Conservation (phyloP, 2,888 invertebrate genomes). For the Furcula furcula region DNA sequence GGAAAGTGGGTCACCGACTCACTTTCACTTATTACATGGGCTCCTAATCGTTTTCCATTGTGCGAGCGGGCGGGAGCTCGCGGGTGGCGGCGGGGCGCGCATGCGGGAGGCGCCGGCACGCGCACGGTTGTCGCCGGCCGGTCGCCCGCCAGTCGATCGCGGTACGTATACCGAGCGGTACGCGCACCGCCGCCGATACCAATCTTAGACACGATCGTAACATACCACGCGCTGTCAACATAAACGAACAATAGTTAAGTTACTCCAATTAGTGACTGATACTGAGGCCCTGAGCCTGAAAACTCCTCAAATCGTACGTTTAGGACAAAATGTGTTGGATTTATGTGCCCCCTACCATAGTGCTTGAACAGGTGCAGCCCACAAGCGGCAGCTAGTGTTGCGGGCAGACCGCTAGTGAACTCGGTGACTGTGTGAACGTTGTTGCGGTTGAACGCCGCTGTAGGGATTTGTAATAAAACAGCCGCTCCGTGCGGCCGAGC, state of each 20-base stretch:
- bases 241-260: conserved; percentile 40
- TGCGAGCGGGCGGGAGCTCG: conserved; percentile 81
- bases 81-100: conserved; percentile 75
- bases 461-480: conserved; percentile 68
- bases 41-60: conserved; percentile 87
- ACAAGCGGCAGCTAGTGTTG: conserved; percentile 78
- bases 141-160: conserved; percentile 78
- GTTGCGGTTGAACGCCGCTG: conserved; percentile 75
- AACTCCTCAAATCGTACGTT: conserved; percentile 35
- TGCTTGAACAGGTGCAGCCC: conserved; percentile 78
- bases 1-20: conserved; percentile 95
- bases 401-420: conserved; percentile 79
- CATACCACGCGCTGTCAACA: conserved; percentile 62
- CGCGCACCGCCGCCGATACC: conserved; percentile 53
- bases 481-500: conserved; percentile 77
- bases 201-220: conserved; percentile 65
- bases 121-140: conserved; percentile 75
- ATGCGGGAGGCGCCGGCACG: conserved; percentile 80
- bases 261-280: conserved; percentile 42
- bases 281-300: conserved; percentile 41
- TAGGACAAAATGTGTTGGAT: conserved; percentile 77
- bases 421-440: conserved; percentile 80
- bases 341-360: conserved; percentile 69
- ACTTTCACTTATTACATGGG: conserved; percentile 95
- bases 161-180: conserved; percentile 64